Evolutionary conservation across 2,888 invertebrate genomes (phyloP).

Genomic region (Dascillus cervinus): DNA sequence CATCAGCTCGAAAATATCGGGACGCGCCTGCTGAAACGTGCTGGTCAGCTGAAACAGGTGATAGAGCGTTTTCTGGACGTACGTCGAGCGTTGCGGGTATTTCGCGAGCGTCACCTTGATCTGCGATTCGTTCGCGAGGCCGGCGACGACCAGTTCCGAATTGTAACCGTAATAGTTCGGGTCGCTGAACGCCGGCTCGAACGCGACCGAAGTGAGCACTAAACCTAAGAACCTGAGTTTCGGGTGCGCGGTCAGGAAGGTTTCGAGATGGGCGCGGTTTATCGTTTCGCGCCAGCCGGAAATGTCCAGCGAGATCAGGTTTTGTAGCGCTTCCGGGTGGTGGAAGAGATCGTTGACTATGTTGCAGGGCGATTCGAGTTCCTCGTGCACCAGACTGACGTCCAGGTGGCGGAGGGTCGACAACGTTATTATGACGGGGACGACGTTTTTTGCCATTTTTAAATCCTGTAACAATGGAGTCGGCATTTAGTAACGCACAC

Average conservation of each 20-base stretch:
- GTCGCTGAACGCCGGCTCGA: constrained; percentile 30
- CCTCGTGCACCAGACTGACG: constrained; percentile 33
- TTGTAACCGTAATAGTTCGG: constrained; percentile 20
- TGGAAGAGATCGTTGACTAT: constrained; percentile 45
- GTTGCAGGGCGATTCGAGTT: constrained; percentile 26
- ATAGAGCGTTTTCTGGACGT: constrained; percentile 60
- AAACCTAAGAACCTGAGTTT: constrained; percentile 35
- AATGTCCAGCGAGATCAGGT: constrained; percentile 54
- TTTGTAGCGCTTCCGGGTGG: constrained; percentile 44
- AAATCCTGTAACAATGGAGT: constrained; percentile 28
- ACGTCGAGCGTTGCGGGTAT: constrained; percentile 50
- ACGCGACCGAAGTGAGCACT: constrained; percentile 32
- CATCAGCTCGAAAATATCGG: constrained; percentile 56
- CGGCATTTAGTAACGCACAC: not conserved
- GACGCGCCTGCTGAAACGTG: constrained; percentile 45
- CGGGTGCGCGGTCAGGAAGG: constrained; percentile 29
- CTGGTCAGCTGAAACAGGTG: constrained; percentile 49
- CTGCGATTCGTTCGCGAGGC: constrained; percentile 35
- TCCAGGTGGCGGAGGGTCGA: constrained; percentile 32
- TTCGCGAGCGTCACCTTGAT: constrained; percentile 48
- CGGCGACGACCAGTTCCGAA: constrained; percentile 23
- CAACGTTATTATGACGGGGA: constrained; percentile 26
- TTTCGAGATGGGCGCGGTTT: constrained; percentile 20
- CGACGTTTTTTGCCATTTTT: constrained; percentile 20
- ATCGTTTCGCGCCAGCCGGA: constrained; percentile 45